Conservation (phyloP, 1,140 invertebrate species). For the Thereuonema tuberculata region DNA sequence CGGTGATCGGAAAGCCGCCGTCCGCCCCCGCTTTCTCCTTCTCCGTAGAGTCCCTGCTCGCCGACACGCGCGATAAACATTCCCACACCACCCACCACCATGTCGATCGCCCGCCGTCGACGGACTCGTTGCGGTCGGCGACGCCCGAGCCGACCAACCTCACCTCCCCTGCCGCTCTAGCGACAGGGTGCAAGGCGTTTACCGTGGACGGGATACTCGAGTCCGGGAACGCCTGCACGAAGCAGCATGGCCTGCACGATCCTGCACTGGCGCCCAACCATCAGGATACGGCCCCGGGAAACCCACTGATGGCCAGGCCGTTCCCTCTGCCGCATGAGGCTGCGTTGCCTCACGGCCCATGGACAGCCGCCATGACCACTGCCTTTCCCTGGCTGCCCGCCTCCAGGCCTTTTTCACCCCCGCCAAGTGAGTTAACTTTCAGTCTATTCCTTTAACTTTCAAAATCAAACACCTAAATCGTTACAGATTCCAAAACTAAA, state of each 20-base stretch:
- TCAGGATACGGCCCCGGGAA: not conserved
- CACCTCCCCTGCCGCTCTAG: not conserved
- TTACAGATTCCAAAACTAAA: no score
- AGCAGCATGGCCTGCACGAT: not conserved
- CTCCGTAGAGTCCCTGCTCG: conserved; percentile 7
- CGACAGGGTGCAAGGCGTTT: not conserved
- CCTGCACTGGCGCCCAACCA: not conserved
- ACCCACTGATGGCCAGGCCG: conserved; percentile 6
- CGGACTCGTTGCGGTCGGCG: not conserved
- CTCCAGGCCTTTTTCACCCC: conserved; percentile 11
- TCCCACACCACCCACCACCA: not conserved
- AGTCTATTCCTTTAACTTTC: no score
- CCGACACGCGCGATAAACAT: not conserved
- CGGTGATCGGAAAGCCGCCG: not conserved
- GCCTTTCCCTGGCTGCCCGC: conserved; percentile 12
- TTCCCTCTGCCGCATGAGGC: conserved; percentile 9
- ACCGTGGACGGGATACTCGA: conserved; percentile 10
- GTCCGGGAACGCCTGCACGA: not conserved
- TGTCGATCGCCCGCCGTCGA: not conserved
- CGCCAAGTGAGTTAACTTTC: conserved; percentile 7
- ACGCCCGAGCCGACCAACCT: no score
- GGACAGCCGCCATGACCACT: conserved; percentile 5
- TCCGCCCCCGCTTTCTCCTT: not conserved
- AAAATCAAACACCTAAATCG: no score
- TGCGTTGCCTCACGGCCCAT: conserved; percentile 6